Evolutionary conservation across 2,888 invertebrate genomes (phyloP), one percentile per base, ranked within the genome.

Genomic region (Patella ulyssiponensis): DNA sequence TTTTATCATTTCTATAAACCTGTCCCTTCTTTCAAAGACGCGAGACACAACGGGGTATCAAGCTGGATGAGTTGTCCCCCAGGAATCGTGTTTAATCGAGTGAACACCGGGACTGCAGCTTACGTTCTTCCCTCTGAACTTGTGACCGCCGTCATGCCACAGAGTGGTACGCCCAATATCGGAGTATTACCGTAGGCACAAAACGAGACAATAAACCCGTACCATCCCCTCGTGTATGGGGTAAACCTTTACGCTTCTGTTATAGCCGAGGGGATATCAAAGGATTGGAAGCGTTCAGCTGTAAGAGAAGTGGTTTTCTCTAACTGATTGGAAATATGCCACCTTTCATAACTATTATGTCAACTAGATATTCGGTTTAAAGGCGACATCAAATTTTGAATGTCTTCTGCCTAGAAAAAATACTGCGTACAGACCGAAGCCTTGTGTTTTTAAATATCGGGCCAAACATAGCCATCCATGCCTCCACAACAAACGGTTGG

Each of bases 141-240:
- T 20, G 20, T 64, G 64, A 64, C 64, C 64, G 44, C 9, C 64
- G 20, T 64, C 64, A 64, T 23, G 20, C 64, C 64, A 12, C 23
- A 64, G 23, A 64, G 23, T 20, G 44, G 64, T 64, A 64, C 64
- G 64, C 64, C 64, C 64, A 64, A 64, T 23, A 23, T 64, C 64
- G 23, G 64, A 64, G 64, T 64, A 20, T 23, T 64, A 64, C 64
- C 64, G 9, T 12, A 20, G 64, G 64, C 64, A 64, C 14, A 23
- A 20, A 23, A 23, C 20, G 64, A 64, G 44, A 64, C 64, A 64
- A 64, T 12, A 64, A 23, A 64, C 64, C 64, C 64, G 64, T 64
- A 64, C 20, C 64, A 23, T 23, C 20, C 64, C 20, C 64, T 5
- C 23, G 64, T 64, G 64, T 23, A 64, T 23, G 20, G 64, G 64